phyloP scores from a whole-genome alignment of 2,113 vertebrate species.

The Serilophus lunatus region DNA sequence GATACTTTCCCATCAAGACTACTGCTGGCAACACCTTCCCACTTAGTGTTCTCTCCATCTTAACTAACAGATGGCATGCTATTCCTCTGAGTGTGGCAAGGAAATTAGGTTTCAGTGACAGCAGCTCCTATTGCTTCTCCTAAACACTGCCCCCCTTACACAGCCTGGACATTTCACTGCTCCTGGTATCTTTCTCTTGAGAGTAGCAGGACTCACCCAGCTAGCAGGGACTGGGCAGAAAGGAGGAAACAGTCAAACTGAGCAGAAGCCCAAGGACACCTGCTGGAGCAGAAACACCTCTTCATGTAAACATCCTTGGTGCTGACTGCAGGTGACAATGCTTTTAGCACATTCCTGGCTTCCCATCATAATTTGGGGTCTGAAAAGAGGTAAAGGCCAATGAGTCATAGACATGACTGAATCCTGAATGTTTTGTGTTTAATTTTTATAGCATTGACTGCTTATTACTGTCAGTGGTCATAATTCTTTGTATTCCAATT shows the following conservation, averaged over 20 bases:
- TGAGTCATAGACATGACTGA: conserved; percentile 13
- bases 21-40: not conserved
- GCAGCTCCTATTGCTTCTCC: not conserved
- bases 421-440: not conserved
- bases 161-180: not conserved
- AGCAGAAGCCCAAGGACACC: not conserved
- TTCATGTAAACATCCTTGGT: not conserved
- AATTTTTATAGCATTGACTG: not conserved
- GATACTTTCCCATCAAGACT: not conserved
- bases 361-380: not conserved
- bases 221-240: not conserved
- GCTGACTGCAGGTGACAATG: not conserved
- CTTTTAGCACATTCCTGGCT: not conserved
- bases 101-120: not conserved
- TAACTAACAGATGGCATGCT: not conserved
- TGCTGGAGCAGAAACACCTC: not conserved
- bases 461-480: not conserved
- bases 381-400: not conserved
- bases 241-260: not conserved
- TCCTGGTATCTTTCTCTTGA: not conserved
- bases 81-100: not conserved
- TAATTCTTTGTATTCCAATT: conserved; percentile 17
- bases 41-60: not conserved
- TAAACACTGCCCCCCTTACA: not conserved
- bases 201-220: not conserved